phyloP scores from a whole-genome alignment of 2,113 vertebrate genomes.

The Cavia porcellus region DNA sequence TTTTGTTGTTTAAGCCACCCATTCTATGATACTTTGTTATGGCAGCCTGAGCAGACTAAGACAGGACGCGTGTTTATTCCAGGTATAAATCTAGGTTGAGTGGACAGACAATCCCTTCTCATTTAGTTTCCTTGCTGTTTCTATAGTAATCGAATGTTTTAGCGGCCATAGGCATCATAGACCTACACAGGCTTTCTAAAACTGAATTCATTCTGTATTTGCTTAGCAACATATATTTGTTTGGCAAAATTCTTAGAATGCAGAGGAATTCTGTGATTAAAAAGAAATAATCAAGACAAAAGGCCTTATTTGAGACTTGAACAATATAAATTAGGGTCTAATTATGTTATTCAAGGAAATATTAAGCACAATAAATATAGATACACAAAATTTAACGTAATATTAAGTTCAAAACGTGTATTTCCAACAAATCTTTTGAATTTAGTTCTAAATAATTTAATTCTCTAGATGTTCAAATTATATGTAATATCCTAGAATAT shows the following conservation, averaged over 20 bases:
- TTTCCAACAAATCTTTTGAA: background rate
- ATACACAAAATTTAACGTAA: background rate
- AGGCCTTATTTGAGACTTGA: background rate
- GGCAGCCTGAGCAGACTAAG: background rate
- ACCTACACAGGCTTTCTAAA: background rate
- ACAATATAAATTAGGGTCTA: background rate
- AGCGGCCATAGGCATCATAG: background rate
- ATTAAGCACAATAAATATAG: background rate
- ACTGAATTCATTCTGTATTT: background rate
- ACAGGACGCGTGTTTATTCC: background rate
- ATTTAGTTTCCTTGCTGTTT: background rate
- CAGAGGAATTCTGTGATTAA: background rate
- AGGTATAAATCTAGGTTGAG: background rate
- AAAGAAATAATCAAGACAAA: background rate
- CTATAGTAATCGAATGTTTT: background rate
- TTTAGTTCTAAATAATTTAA: background rate
- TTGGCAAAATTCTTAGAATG: background rate
- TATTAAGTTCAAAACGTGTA: background rate
- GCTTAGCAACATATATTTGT: background rate
- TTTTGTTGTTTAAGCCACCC: background rate
- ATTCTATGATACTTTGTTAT: background rate
- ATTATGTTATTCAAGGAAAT: background rate
- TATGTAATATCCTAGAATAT: background rate
- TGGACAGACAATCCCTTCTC: background rate
- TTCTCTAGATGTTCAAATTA: constrained; percentile 7